Conservation (phyloP, 2,113 vertebrate genomes). For the Oncorhynchus clarkii region DNA sequence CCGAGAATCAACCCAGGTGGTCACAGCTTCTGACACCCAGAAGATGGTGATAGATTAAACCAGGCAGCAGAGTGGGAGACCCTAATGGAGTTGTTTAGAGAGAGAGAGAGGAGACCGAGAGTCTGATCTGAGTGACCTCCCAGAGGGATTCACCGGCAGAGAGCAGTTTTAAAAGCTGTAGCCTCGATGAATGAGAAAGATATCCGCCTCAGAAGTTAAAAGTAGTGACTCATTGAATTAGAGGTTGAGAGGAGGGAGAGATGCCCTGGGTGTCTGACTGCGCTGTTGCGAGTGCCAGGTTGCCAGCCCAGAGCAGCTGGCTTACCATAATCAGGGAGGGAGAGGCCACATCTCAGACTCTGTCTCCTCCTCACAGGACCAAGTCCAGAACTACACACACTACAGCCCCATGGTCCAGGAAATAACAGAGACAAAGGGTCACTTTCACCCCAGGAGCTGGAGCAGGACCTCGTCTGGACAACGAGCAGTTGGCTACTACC, state of each 20-base stretch:
- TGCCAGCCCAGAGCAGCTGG: background rate
- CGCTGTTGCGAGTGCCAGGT: background rate
- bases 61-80: background rate
- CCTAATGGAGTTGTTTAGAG: background rate
- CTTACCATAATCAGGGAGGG: constrained; percentile 28
- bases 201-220: constrained; percentile 51
- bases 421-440: background rate
- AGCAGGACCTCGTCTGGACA: background rate
- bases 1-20: no score
- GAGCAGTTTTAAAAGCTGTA: constrained; percentile 40
- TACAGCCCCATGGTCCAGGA: background rate
- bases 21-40: background rate
- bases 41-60: constrained; percentile 5
- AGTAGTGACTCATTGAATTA: constrained; percentile 50
- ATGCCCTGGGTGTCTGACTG: constrained; percentile 6
- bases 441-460: background rate
- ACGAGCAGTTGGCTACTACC: background rate
- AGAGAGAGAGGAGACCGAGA: background rate
- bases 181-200: constrained; percentile 43
- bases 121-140: constrained; percentile 41
- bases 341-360: background rate
- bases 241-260: constrained; percentile 40
- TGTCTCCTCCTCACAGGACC: background rate
- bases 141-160: constrained; percentile 8
- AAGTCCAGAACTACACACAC: background rate